Evolutionary conservation across 2,113 vertebrate species (phyloP).

Genomic region (Centropus bengalensis): DNA sequence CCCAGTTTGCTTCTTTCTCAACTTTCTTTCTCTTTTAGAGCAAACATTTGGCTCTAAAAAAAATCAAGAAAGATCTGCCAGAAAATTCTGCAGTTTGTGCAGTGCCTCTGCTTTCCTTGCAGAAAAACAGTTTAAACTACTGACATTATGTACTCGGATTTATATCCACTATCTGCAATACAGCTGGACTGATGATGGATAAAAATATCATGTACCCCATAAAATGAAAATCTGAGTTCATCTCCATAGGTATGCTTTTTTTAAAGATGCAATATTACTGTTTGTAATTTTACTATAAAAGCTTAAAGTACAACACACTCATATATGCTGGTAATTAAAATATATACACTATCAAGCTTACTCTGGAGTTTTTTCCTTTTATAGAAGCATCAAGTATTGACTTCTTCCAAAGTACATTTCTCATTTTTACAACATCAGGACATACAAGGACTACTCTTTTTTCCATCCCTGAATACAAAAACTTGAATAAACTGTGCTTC

Average conservation of each 20-base stretch:
- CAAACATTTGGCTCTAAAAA: slow-evolving; percentile 36
- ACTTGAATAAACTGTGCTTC: not conserved
- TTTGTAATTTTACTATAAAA: not conserved
- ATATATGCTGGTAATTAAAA: slow-evolving; percentile 24
- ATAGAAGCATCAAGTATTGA: slow-evolving; percentile 67
- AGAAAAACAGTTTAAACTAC: slow-evolving; percentile 19
- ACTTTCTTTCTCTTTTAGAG: slow-evolving; percentile 39
- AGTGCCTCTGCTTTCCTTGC: not conserved
- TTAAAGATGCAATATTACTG: not conserved
- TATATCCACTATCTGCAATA: not conserved
- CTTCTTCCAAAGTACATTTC: slow-evolving; percentile 48
- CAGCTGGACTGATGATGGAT: not conserved
- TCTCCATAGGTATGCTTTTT: not conserved
- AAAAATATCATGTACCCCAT: not conserved
- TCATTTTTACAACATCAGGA: slow-evolving; percentile 53
- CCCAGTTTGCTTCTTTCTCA: slow-evolving; percentile 29
- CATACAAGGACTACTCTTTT: slow-evolving; percentile 35
- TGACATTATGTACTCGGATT: not conserved
- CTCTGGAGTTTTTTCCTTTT: slow-evolving; percentile 35
- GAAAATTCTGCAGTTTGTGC: not conserved
- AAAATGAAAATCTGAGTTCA: not conserved
- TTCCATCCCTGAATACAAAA: slow-evolving; percentile 51
- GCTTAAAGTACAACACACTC: not conserved
- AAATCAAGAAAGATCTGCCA: not conserved
- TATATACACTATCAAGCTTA: slow-evolving; percentile 56